A percentile compares a stretch with the other conserved stretches of the same genome.
Conservation (phyloP, 2,113 vertebrate species). For the Phrynosoma platyrhinos region DNA sequence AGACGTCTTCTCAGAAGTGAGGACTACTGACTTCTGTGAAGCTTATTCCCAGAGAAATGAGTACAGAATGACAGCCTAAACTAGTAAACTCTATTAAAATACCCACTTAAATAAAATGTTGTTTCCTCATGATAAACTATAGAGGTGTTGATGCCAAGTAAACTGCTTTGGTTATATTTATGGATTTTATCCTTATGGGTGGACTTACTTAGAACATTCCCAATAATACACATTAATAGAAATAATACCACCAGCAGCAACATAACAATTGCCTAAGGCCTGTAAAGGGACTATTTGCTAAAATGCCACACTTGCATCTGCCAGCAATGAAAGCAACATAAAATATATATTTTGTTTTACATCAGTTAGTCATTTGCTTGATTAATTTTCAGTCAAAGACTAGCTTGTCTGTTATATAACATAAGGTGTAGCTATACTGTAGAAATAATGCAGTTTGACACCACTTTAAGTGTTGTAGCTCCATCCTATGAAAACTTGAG, state of each 20-base stretch:
- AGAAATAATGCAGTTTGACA: too few species aligned
- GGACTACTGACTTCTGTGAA: background rate
- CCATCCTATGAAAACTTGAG: too few species aligned
- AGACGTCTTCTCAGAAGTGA: too few species aligned
- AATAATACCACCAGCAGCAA: background rate
- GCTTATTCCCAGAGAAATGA: background rate
- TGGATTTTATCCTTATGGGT: background rate
- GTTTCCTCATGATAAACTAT: background rate
- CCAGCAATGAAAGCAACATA: background rate
- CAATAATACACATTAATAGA: background rate
- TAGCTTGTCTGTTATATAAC: too few species aligned
- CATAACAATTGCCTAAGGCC: background rate
- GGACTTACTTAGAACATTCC: background rate
- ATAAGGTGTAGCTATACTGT: too few species aligned
- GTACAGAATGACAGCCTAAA: background rate
- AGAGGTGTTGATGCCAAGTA: background rate
- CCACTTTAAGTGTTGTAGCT: too few species aligned
- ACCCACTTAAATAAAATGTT: background rate
- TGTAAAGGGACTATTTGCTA: background rate
- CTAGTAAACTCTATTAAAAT: background rate
- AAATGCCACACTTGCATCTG: background rate
- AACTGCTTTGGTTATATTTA: background rate
- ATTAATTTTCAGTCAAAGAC: too few species aligned
- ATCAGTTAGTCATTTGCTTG: background rate
- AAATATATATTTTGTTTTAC: background rate